Percentiles rank a stretch among this genome's conserved stretches.
phyloP scores from a whole-genome alignment of 2,113 vertebrate genomes.

The Kryptolebias marmoratus region DNA sequence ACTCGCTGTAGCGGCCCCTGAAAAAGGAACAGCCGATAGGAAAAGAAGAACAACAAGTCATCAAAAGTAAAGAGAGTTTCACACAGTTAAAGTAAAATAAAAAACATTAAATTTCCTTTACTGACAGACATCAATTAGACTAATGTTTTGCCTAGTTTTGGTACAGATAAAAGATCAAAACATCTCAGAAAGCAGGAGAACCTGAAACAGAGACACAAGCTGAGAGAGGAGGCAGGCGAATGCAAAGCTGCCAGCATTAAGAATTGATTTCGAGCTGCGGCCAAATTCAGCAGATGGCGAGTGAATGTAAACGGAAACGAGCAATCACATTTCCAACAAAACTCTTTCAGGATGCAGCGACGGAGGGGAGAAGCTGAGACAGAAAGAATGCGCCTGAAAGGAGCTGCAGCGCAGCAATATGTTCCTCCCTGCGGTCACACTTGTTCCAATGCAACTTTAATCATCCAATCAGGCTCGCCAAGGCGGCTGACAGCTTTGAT shows the following conservation, averaged over 20 bases:
- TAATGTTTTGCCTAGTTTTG: constrained; percentile 14
- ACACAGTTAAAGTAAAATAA: neutral
- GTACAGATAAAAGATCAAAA: constrained; percentile 27
- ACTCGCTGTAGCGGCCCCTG: too few relatives aligned
- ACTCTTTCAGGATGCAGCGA: constrained; percentile 45
- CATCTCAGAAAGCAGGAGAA: constrained; percentile 7
- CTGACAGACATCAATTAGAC: constrained; percentile 3
- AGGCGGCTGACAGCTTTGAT: constrained; percentile 38
- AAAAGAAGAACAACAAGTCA: too few relatives aligned
- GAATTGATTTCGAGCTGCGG: constrained; percentile 58
- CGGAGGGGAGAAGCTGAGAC: constrained; percentile 10
- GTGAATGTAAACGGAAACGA: constrained; percentile 63
- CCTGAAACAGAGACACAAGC: constrained; percentile 31
- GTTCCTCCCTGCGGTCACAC: constrained; percentile 52
- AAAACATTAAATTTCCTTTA: neutral
- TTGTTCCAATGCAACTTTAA: constrained; percentile 59
- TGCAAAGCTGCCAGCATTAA: constrained; percentile 53
- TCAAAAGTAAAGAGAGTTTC: neutral
- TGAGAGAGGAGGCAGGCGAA: constrained; percentile 27
- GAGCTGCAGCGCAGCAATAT: constrained; percentile 41
- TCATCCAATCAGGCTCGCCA: constrained; percentile 38
- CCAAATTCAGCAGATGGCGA: constrained; percentile 74
- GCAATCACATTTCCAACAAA: constrained; percentile 59
- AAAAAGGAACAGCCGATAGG: too few relatives aligned
- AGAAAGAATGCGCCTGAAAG: constrained; percentile 29